Percentiles rank a stretch among this genome's conserved stretches.
These are phyloP conservation scores for Crypturellus tataupa DNA, from an alignment of 2,797 vertebrate genomes.

Conservation along the genomic window DNA sequence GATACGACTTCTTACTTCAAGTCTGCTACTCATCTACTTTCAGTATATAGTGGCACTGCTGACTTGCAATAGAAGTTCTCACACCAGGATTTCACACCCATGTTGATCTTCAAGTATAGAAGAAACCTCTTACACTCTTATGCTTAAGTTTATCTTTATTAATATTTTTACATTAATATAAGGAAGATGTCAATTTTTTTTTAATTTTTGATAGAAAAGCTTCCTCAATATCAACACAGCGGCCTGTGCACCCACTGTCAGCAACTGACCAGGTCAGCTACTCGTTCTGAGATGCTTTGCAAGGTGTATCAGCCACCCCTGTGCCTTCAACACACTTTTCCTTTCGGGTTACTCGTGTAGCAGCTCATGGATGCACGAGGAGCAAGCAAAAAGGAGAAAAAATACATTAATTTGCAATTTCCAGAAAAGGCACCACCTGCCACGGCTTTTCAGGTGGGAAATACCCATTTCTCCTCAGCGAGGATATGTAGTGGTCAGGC, in stretches of 20 bases:
- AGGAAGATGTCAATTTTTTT: background rate
- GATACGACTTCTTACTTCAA: background rate
- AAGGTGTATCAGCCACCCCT: background rate
- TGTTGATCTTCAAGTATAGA: background rate
- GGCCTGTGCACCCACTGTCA: background rate
- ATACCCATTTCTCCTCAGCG: background rate
- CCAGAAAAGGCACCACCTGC: background rate
- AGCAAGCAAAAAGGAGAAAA: background rate
- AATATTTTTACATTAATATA: background rate
- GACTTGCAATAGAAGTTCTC: background rate
- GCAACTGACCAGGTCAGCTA: background rate
- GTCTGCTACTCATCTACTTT: background rate
- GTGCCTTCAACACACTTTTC: background rate
- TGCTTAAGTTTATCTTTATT: background rate
- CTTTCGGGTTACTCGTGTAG: background rate
- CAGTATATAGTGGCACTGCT: background rate
- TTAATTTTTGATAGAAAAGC: background rate
- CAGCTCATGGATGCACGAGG: background rate
- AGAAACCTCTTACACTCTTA: background rate
- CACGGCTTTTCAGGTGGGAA: background rate
- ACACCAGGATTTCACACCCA: background rate
- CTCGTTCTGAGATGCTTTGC: background rate
- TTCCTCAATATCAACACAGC: background rate
- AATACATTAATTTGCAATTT: background rate
- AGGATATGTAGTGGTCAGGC: background rate